Evolutionary conservation across 1,140 invertebrate species (phyloP), one percentile per base, ranked within the genome.

Genomic region (Batillaria attramentaria): DNA sequence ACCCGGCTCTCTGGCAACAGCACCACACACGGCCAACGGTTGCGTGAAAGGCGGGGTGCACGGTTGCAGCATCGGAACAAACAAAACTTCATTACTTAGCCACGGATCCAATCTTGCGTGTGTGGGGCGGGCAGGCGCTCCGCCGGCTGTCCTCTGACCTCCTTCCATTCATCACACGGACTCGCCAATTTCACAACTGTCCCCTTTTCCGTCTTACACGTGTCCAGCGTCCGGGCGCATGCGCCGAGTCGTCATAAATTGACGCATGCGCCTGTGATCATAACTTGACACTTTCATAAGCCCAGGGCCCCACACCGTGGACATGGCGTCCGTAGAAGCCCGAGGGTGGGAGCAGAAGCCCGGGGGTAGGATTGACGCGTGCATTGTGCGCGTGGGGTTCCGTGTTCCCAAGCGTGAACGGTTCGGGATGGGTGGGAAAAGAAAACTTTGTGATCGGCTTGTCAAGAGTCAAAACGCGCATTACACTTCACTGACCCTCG

Each of bases 41-140:
- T 50, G 43, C n/a, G 70, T 31, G 46, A 43, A 16, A 5, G 37
- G 50, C 31, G 54, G 46, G 37, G 46, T 54, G 46, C 31, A 60
- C 13, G 33, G 73, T n/a, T 42, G 20, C 57, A 42, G 54, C 54
- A 62, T n/a, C 42, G 73, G 73, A 54, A 75, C 73, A 75, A 75
- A 75, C 73, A 75, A 75, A 75, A 75, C 54, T 75, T 75, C 73
- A 75, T 75, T 75, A 75, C 73, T 75, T 75, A 75, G 73, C 73
- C 73, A 39, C 73, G 54, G 73, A 75, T 75, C 73, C 62, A 75
- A 75, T 75, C 73, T 75, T 75, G 73, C 54, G 73, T 62, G 39
- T 62, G 50, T 75, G 41, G 37, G 73, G 37, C 73, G 54, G 33
- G 37, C 73, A 75, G 73, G 73, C 73, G 73, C 73, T 75, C 31